Conservation (phyloP, 2,797 vertebrate species). For the Chrysolophus pictus region DNA sequence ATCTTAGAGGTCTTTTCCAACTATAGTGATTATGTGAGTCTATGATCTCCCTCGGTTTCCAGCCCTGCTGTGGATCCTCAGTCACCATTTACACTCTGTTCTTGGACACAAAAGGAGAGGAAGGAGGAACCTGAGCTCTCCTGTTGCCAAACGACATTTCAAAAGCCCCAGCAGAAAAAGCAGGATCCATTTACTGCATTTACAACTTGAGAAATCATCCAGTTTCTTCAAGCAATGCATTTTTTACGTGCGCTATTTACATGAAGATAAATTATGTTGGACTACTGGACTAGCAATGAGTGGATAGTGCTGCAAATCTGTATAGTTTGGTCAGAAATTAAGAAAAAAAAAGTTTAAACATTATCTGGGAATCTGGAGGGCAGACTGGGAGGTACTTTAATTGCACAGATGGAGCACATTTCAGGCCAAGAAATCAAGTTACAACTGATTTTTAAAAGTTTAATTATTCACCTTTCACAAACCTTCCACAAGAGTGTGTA, state of each 20-base stretch:
- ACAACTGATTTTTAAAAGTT: slow-evolving; percentile 31
- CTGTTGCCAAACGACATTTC: not conserved
- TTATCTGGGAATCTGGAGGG: slow-evolving; percentile 49
- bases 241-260: not conserved
- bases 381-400: slow-evolving; percentile 56
- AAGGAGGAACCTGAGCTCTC: not conserved
- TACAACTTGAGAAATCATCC: not conserved
- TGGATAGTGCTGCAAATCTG: slow-evolving; percentile 33
- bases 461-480: slow-evolving; percentile 27
- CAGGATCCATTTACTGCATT: not conserved
- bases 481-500: not conserved
- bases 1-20: too few species aligned
- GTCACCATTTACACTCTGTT: not conserved
- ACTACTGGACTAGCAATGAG: not conserved
- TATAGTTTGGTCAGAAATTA: not conserved
- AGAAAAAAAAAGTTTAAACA: not conserved
- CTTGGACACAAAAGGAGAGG: not conserved
- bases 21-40: too few species aligned
- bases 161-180: not conserved
- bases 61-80: not conserved
- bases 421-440: slow-evolving; percentile 60
- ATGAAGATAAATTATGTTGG: not conserved
- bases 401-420: slow-evolving; percentile 44
- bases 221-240: not conserved
- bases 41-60: not conserved